phyloP scores from a whole-genome alignment of 2,113 vertebrate species.

The rat (Rattus norvegicus) region DNA sequence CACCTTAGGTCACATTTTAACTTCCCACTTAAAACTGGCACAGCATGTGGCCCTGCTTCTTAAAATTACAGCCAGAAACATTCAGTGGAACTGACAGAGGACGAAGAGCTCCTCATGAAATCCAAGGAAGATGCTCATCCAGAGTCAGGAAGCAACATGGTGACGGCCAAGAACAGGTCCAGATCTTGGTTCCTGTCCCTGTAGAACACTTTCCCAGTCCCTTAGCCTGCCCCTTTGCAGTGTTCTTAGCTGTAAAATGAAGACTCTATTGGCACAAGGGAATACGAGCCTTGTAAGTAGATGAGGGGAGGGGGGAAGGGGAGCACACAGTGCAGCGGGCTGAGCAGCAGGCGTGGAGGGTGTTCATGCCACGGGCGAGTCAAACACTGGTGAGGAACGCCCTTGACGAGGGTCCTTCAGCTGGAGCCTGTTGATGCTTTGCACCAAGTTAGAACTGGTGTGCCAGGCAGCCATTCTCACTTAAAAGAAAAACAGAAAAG shows the following conservation, averaged over 20 bases:
- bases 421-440: background rate
- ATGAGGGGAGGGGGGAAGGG: background rate
- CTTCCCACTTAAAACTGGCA: slow-evolving; percentile 38
- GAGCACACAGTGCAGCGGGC: background rate
- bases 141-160: background rate
- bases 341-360: accelerated
- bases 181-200: background rate
- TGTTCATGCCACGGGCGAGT: background rate
- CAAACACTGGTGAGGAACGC: background rate
- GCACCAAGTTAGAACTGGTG: background rate
- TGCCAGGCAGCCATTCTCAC: background rate
- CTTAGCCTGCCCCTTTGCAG: background rate
- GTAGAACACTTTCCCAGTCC: background rate
- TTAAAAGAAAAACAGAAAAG: slow-evolving; percentile 25
- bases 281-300: background rate
- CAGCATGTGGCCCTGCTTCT: background rate
- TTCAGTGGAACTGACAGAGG: slow-evolving; percentile 1
- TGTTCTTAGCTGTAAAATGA: slow-evolving; percentile 9
- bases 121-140: background rate
- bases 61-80: slow-evolving; percentile 45
- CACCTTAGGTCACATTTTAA: slow-evolving; percentile 75
- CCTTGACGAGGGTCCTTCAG: background rate
- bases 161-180: background rate
- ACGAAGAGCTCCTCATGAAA: background rate
- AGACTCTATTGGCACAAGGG: background rate